Percentiles rank a stretch among this genome's conserved stretches.
Evolutionary conservation across 2,888 invertebrate genomes (phyloP).

Genomic region (Heliconius hortense): DNA sequence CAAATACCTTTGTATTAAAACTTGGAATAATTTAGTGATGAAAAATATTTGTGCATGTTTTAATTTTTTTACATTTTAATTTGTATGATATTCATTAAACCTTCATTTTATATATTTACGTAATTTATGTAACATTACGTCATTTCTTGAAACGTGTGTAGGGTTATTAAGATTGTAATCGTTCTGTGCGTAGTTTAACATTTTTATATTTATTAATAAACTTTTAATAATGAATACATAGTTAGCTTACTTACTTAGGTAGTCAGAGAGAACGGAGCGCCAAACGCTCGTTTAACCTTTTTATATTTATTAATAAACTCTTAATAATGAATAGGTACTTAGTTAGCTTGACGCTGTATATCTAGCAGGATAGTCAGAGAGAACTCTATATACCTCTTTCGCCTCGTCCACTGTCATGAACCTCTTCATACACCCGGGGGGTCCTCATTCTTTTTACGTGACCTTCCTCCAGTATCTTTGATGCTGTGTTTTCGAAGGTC

Average conservation of each 20-base stretch:
- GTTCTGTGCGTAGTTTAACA: background rate
- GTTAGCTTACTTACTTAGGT: too few relatives aligned
- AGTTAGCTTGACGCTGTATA: too few relatives aligned
- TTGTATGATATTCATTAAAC: conserved; percentile 1
- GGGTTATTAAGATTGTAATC: background rate
- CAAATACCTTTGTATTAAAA: background rate
- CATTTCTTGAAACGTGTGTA: background rate
- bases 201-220: background rate
- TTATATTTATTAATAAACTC: background rate
- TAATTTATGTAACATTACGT: background rate
- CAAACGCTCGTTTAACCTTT: background rate
- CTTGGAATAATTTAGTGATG: background rate
- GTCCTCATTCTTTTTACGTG: too few relatives aligned
- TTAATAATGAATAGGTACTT: background rate
- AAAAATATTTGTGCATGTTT: background rate
- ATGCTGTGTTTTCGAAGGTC: too few relatives aligned
- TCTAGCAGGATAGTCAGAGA: too few relatives aligned
- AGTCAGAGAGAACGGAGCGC: too few relatives aligned
- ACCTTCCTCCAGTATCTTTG: too few relatives aligned
- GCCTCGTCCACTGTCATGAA: too few relatives aligned
- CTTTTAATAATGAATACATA: background rate
- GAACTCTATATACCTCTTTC: too few relatives aligned
- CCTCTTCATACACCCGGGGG: too few relatives aligned
- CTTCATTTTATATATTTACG: background rate
- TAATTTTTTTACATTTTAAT: background rate